phyloP scores from a whole-genome alignment of 2,888 invertebrate species.

The Andricus quercusramuli region DNA sequence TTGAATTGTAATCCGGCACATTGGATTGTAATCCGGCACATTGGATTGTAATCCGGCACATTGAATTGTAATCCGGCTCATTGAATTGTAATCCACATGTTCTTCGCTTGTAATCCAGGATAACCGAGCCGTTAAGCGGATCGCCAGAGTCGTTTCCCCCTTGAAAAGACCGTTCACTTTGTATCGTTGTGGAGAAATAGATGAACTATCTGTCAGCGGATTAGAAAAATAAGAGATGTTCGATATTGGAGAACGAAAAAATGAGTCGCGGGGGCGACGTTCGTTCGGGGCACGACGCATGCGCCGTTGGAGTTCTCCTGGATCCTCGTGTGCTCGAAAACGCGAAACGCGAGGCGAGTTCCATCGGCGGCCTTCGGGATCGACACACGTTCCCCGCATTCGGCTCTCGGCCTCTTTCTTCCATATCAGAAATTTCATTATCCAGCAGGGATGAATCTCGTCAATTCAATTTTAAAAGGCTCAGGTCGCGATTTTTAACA shows the following conservation, averaged over 20 bases:
- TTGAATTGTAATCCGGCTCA: no score
- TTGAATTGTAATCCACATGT: no score
- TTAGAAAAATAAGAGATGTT: conserved; percentile 48
- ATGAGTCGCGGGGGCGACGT: conserved; percentile 58
- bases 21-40: no score
- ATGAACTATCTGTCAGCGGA: conserved; percentile 46
- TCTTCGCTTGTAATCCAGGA: no score
- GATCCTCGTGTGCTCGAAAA: conserved; percentile 51
- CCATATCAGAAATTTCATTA: background rate
- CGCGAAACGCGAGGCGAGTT: conserved; percentile 53
- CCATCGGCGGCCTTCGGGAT: conserved; percentile 60
- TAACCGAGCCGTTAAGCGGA: no score
- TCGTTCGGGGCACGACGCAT: conserved; percentile 67
- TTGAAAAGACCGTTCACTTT: no score
- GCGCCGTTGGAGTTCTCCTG: conserved; percentile 59
- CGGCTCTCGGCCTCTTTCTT: background rate
- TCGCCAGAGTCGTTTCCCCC: no score
- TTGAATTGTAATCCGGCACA: no score
- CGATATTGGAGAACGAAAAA: conserved; percentile 51
- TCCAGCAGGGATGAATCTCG: background rate
- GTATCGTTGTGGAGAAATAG: background rate
- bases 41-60: no score
- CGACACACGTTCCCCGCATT: conserved; percentile 43
- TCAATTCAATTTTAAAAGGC: background rate
- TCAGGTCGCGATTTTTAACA: background rate